Conservation (phyloP, 2,797 vertebrate genomes). For the Acestrorhynchus altus region DNA sequence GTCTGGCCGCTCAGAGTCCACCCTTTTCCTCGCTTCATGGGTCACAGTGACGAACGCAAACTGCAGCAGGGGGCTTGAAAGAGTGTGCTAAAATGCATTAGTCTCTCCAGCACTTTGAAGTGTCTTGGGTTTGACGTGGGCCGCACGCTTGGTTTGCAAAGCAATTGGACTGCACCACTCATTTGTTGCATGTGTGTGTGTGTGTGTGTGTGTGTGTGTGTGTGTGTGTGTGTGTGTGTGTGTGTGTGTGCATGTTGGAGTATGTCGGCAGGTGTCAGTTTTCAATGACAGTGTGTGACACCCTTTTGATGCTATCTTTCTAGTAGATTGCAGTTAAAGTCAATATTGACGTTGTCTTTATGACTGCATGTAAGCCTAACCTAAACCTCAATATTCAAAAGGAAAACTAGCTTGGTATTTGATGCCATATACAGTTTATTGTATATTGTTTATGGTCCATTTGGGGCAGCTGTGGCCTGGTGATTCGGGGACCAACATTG, state of each 20-base stretch:
- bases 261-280: conserved; percentile 18
- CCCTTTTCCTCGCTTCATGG: conserved; percentile 36
- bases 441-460: too few relatives aligned
- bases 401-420: too few relatives aligned
- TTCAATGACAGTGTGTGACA: conserved; percentile 39
- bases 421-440: too few relatives aligned
- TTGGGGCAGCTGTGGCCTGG: too few relatives aligned
- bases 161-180: conserved; percentile 66
- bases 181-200: conserved; percentile 49
- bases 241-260: conserved; percentile 9
- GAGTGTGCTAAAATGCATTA: conserved; percentile 55
- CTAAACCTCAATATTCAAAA: neutral
- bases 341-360: too few relatives aligned
- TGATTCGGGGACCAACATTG: too few relatives aligned
- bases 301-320: neutral
- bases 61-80: conserved; percentile 48
- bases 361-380: neutral
- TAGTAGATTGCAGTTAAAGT: neutral
- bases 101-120: conserved; percentile 62
- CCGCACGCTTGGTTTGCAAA: conserved; percentile 62
- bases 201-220: conserved; percentile 24
- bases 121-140: conserved; percentile 63
- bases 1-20: conserved; percentile 30
- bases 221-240: conserved; percentile 24
- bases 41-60: conserved; percentile 56